Conservation (phyloP, 2,113 vertebrate species). For the Echinops telfairi region DNA sequence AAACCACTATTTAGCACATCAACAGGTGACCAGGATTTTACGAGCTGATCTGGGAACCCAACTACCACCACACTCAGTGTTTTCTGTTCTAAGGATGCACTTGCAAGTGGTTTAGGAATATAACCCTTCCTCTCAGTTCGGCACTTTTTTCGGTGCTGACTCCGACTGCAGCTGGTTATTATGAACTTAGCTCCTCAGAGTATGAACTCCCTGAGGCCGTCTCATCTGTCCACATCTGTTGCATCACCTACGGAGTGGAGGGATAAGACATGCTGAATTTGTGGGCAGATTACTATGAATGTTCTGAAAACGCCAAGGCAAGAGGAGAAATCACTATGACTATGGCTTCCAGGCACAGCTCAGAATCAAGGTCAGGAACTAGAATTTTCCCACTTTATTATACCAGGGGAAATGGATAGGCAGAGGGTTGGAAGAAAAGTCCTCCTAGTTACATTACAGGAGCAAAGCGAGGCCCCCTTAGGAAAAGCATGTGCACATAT, state of each 20-base stretch:
- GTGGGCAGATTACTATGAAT: neutral
- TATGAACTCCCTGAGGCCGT: too few species aligned
- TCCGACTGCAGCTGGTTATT: neutral
- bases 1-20: neutral
- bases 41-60: neutral
- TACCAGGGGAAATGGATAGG: neutral
- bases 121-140: rapidly evolving
- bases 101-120: neutral
- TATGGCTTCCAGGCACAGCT: neutral
- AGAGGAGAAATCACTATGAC: neutral
- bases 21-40: neutral
- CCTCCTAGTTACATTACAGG: neutral
- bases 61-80: neutral
- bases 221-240: neutral
- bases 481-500: neutral
- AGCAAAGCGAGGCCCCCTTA: neutral
- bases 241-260: neutral
- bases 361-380: neutral
- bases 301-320: too few species aligned
- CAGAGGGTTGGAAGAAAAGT: neutral
- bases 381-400: neutral
- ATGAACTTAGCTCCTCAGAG: neutral
- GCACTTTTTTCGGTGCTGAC: neutral
- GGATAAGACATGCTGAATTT: rapidly evolving
- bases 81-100: neutral